Evolutionary conservation across 2,888 invertebrate species (phyloP), one percentile per base, ranked within the genome.

Genomic region (Lepidonotus clava): DNA sequence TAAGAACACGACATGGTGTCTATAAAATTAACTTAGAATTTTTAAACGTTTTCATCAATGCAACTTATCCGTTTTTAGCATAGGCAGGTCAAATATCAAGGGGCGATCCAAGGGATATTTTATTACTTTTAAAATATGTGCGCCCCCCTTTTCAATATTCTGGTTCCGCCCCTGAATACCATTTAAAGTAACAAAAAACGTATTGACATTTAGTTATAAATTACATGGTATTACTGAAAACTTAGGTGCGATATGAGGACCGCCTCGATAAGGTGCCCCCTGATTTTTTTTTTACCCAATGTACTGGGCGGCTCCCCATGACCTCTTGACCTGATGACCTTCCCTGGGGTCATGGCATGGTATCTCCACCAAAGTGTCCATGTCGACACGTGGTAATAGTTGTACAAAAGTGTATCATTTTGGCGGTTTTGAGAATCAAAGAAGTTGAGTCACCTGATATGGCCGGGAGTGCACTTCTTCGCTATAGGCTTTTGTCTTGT

Each of bases 271-370:
- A 2, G n/a, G 18, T n/a, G 2, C n/a, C 18, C 53, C 18, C n/a
- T n/a, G 18, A 53, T 53, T 24, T 24, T 61, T 61, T 61, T 61
- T 28, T 61, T 28, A 11, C n/a, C 28, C 61, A 32, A 2, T 2
- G 28, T 61, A 61, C 28, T n/a, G 61, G 61, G 61, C 61, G 61
- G 61, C 61, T 61, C 61, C 61, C 61, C 24, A n/a, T 61, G 61
- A 61, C 61, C 61, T 24, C 28, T 18, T 61, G 61, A 61, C 61
- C 61, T 24, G 4, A 32, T 61, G 61, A 61, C 61, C 61, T 61
- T 24, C 61, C 61, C 61, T 24, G 4, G 61, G 61, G 61, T 53
- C 61, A 28, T 61, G 61, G 1, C 61, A 18, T 61, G 5, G 28
- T 61, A 24, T 61, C 46, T 46, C 46, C 6, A 46, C 8, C 6